Conservation (phyloP, 2,797 vertebrate species). For the Gadopsis marmoratus region DNA sequence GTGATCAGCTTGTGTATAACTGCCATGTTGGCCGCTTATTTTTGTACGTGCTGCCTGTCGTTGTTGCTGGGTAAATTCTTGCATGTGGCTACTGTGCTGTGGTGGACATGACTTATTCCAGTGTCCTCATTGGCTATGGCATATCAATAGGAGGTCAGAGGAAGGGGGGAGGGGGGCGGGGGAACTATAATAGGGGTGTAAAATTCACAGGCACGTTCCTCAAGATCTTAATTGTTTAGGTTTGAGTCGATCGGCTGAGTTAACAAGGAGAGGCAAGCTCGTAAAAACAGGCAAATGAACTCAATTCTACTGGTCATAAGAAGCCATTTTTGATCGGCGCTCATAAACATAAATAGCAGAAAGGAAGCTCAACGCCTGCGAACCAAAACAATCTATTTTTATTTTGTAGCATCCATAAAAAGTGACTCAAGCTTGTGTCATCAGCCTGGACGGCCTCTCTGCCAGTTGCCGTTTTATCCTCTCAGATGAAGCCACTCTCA, state of each 20-base stretch:
- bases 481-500: conserved; percentile 41
- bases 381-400: conserved; percentile 44
- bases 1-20: background rate
- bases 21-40: conserved; percentile 39
- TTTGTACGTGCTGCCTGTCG: conserved; percentile 46
- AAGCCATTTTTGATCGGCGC: background rate
- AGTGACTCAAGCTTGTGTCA: conserved; percentile 37
- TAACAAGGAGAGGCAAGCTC: conserved; percentile 27
- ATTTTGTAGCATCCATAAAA: conserved; percentile 38
- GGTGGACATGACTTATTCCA: conserved; percentile 51
- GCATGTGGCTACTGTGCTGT: conserved; percentile 71
- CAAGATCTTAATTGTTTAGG: conserved; percentile 42
- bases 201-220: conserved; percentile 36
- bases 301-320: background rate
- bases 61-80: conserved; percentile 62
- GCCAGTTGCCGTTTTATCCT: conserved; percentile 35
- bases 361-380: conserved; percentile 14
- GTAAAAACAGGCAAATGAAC: conserved; percentile 50
- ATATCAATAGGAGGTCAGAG: conserved; percentile 37
- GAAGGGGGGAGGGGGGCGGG: background rate
- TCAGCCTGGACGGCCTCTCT: conserved; percentile 13
- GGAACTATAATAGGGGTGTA: conserved; percentile 17
- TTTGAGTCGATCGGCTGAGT: conserved; percentile 44
- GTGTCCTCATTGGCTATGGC: conserved; percentile 40
- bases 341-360: conserved; percentile 34